Conservation (phyloP, 2,113 vertebrate species). For the Sorex araneus region DNA sequence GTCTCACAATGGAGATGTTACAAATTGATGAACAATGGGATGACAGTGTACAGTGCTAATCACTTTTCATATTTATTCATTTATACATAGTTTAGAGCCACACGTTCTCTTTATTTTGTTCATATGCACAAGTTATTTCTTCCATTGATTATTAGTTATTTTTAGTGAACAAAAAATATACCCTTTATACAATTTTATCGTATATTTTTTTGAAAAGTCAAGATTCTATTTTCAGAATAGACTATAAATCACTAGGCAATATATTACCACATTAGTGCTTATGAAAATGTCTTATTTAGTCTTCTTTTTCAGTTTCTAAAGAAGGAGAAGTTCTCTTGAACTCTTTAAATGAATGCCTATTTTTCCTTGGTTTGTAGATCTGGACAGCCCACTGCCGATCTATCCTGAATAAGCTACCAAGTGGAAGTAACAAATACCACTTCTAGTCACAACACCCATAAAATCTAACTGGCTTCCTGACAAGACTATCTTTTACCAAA, state of each 20-base stretch:
- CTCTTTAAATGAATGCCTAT: neutral
- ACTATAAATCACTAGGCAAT: too few species aligned
- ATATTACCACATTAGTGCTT: neutral
- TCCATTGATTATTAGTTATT: neutral
- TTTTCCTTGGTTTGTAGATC: neutral
- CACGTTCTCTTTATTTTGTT: neutral
- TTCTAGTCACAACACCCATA: constrained; percentile 8
- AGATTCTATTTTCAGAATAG: neutral
- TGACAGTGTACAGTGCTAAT: too few species aligned
- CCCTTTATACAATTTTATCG: neutral
- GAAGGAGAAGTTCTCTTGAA: neutral
- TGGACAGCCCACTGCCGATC: neutral
- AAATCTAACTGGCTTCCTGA: constrained; percentile 2
- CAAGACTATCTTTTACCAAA: constrained; percentile 4
- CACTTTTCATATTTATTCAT: too few species aligned
- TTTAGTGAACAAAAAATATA: neutral
- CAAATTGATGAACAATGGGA: too few species aligned
- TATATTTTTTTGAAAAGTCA: neutral
- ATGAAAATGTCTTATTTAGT: neutral
- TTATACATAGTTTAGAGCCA: neutral
- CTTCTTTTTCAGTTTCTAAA: neutral
- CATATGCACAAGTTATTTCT: neutral
- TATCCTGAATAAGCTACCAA: neutral
- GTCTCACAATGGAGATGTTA: too few species aligned
- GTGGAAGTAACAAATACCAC: neutral